Percentiles rank a stretch among this genome's conserved stretches.
These are phyloP conservation scores for Zaprionus lachaisei DNA, from an alignment of 1,140 invertebrate species.

Conservation along the genomic window DNA sequence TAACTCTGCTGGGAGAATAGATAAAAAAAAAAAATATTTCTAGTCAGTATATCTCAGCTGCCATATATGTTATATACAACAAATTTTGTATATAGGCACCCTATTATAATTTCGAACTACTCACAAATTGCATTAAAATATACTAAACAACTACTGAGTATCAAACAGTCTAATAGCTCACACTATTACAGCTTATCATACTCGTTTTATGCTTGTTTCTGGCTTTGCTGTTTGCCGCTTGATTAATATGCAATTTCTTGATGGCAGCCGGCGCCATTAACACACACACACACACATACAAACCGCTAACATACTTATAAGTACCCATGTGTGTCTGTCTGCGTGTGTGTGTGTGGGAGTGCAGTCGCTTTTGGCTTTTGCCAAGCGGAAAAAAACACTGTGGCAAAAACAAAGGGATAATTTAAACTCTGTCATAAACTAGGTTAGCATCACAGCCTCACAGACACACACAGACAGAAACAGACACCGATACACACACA, in stretches of 20 bases:
- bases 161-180: neutral
- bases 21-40: neutral
- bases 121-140: neutral
- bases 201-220: slow-evolving; percentile 18
- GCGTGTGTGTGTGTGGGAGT: slow-evolving; percentile 10
- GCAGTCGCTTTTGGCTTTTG: slow-evolving; percentile 52
- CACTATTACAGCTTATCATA: neutral
- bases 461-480: slow-evolving; percentile 32
- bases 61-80: neutral
- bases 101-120: neutral
- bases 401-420: slow-evolving; percentile 79
- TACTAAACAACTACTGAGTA: neutral
- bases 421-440: slow-evolving; percentile 82
- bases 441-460: slow-evolving; percentile 70
- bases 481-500: slow-evolving; percentile 13
- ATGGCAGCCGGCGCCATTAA: slow-evolving; percentile 69
- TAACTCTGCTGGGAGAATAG: too few relatives aligned
- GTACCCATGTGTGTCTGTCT: slow-evolving; percentile 18
- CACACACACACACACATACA: slow-evolving; percentile 52
- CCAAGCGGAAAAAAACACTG: slow-evolving; percentile 67
- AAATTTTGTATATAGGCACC: neutral
- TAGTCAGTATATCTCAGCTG: neutral
- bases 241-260: slow-evolving; percentile 80
- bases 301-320: slow-evolving; percentile 58
- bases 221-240: slow-evolving; percentile 52